Evolutionary conservation across 2,113 vertebrate species (phyloP).

Genomic region (Nettapus auritus): DNA sequence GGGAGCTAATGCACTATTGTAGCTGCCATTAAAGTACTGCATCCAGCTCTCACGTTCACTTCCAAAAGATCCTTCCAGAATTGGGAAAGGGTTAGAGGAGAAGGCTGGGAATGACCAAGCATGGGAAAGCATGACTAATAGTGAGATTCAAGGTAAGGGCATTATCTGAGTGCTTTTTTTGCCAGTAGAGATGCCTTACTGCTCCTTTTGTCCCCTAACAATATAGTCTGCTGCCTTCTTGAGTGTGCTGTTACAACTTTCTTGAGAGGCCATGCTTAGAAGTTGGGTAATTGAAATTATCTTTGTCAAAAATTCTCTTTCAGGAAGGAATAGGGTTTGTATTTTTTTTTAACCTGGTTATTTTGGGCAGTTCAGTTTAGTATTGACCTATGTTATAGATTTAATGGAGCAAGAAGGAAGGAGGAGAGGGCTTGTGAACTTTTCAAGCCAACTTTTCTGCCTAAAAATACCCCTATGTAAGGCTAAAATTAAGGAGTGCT

Average conservation of each 20-base stretch:
- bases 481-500: neutral
- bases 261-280: neutral
- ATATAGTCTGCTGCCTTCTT: neutral
- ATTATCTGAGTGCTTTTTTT: neutral
- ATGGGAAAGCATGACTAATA: neutral
- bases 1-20: neutral
- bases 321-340: neutral
- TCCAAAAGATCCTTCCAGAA: neutral
- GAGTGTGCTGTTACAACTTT: neutral
- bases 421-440: neutral
- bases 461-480: neutral
- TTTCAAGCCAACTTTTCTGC: neutral
- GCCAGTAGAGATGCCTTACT: neutral
- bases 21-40: neutral
- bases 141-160: neutral
- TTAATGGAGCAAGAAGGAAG: neutral
- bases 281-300: neutral
- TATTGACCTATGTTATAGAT: neutral
- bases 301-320: neutral
- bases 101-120: conserved; percentile 8
- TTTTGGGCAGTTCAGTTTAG: neutral
- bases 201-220: neutral
- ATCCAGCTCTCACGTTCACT: neutral
- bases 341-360: neutral
- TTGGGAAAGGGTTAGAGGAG: neutral